A percentile compares a stretch with the other conserved stretches of the same genome.
phyloP scores from a whole-genome alignment of 1,140 invertebrate genomes.

The Cotesia chilonis region DNA sequence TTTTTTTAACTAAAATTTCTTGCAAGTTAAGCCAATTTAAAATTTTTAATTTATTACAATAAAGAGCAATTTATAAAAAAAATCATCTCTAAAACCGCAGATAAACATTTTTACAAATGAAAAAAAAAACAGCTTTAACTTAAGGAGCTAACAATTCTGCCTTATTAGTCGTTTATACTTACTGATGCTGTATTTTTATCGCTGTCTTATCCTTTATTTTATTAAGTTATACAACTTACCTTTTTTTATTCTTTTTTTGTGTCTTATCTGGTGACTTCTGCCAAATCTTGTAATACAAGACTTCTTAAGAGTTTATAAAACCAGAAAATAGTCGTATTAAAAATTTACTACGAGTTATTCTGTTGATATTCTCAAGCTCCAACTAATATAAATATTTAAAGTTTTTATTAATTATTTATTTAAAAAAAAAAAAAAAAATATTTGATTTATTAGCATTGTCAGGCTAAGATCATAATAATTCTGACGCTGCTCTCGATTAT shows the following conservation, averaged over 20 bases:
- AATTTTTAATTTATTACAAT: too few relatives aligned
- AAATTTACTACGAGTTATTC: background rate
- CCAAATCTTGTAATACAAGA: background rate
- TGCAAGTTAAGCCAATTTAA: too few relatives aligned
- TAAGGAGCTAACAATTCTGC: constrained; percentile 37
- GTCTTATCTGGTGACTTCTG: constrained; percentile 30
- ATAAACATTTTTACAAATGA: constrained; percentile 37
- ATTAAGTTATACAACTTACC: background rate
- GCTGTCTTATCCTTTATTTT: background rate
- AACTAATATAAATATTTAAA: background rate
- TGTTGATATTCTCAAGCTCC: background rate
- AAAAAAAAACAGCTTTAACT: constrained; percentile 35
- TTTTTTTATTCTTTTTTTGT: constrained; percentile 1
- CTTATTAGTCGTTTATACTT: constrained; percentile 28
- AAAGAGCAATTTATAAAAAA: background rate
- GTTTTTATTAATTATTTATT: background rate
- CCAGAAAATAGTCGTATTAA: background rate
- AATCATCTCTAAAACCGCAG: constrained; percentile 33
- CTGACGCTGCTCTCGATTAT: constrained; percentile 41
- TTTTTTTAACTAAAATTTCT: too few relatives aligned
- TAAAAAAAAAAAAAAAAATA: background rate
- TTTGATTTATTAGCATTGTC: constrained; percentile 34
- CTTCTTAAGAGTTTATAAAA: constrained; percentile 27
- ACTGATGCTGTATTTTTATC: background rate
- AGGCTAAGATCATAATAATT: constrained; percentile 41